Evolutionary conservation across 2,888 invertebrate species (phyloP).

Genomic region (Parapristionchus giblindavisi): DNA sequence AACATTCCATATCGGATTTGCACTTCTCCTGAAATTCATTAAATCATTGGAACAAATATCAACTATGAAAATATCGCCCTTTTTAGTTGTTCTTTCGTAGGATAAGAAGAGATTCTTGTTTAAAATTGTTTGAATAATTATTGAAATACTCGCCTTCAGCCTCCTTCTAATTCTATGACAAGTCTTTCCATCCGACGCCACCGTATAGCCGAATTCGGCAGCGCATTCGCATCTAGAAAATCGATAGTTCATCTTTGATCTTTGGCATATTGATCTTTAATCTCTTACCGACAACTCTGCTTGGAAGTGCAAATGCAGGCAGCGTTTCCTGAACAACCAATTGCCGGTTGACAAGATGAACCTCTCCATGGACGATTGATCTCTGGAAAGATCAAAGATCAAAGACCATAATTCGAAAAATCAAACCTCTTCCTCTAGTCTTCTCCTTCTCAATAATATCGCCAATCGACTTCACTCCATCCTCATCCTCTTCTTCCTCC

Average conservation of each 20-base stretch:
- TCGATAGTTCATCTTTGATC: too few species aligned
- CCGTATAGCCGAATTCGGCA: slow-evolving; percentile 60
- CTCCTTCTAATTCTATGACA: slow-evolving; percentile 59
- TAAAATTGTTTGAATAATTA: too few species aligned
- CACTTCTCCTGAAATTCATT: slow-evolving; percentile 58
- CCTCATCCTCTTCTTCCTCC: slow-evolving; percentile 13
- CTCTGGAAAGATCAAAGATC: neutral
- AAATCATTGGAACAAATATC: neutral
- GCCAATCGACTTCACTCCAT: slow-evolving; percentile 15
- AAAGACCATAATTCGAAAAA: too few species aligned
- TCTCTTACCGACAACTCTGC: slow-evolving; percentile 48
- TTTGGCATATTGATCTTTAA: too few species aligned
- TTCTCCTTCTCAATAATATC: slow-evolving; percentile 32
- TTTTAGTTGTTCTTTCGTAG: neutral
- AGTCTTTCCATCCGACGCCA: slow-evolving; percentile 53
- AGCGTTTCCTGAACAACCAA: slow-evolving; percentile 58
- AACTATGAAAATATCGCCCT: neutral
- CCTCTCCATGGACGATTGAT: slow-evolving; percentile 45
- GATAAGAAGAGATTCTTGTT: neutral
- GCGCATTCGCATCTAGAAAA: slow-evolving; percentile 59
- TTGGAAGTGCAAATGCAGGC: slow-evolving; percentile 55
- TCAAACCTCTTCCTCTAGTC: slow-evolving; percentile 23
- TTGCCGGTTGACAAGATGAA: slow-evolving; percentile 40
- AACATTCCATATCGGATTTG: slow-evolving; percentile 64
- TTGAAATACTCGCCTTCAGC: too few species aligned